phyloP scores from a whole-genome alignment of 2,888 invertebrate genomes.

The Acronicta aceris region DNA sequence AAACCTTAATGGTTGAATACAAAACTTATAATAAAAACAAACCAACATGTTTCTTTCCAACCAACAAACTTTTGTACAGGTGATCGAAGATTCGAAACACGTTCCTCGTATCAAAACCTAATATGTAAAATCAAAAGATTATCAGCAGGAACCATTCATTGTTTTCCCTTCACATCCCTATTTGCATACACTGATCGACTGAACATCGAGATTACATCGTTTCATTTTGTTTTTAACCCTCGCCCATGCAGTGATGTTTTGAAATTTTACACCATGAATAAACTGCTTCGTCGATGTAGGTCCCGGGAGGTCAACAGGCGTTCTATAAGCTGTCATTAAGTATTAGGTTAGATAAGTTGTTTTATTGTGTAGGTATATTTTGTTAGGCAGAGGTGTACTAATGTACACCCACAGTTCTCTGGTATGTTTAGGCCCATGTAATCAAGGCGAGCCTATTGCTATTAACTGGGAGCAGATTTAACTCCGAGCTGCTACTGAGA shows the following conservation, averaged over 20 bases:
- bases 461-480: too few relatives aligned
- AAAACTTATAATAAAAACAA: constrained; percentile 12
- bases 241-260: constrained; percentile 68
- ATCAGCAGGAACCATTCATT: constrained; percentile 82
- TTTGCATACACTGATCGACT: constrained; percentile 82
- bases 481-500: too few relatives aligned
- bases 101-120: constrained; percentile 55
- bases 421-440: too few relatives aligned
- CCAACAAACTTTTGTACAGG: constrained; percentile 38
- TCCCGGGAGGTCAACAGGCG: constrained; percentile 49
- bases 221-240: constrained; percentile 62
- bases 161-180: constrained; percentile 72
- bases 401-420: too few relatives aligned
- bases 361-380: constrained; percentile 18
- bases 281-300: constrained; percentile 70
- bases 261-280: constrained; percentile 79
- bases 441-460: too few relatives aligned
- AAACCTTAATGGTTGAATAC: too few relatives aligned
- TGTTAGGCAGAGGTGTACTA: too few relatives aligned
- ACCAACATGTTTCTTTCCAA: constrained; percentile 19
- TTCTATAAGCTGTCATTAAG: constrained; percentile 44
- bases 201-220: constrained; percentile 67
- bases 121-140: constrained; percentile 72
- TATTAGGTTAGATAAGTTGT: constrained; percentile 41
- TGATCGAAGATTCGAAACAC: constrained; percentile 39